These are phyloP conservation scores for Ranitomeya variabilis DNA, from an alignment of 2,113 vertebrate genomes.

Conservation along the genomic window DNA sequence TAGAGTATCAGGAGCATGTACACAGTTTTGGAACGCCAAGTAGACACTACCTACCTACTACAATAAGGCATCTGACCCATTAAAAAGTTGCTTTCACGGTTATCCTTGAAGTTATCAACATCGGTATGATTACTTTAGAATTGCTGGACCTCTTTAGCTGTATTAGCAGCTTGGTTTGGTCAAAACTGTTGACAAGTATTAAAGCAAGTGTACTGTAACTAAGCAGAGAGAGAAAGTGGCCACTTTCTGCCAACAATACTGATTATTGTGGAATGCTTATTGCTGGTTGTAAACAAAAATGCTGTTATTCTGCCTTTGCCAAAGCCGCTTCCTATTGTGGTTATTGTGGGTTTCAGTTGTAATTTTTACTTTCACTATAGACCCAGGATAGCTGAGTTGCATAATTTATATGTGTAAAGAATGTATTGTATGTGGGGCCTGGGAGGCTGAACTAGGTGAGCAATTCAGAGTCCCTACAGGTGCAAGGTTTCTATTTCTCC, in stretches of 20 bases:
- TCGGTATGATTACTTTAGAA: too few relatives aligned
- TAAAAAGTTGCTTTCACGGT: too few relatives aligned
- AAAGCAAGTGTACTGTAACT: background rate
- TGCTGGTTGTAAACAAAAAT: background rate
- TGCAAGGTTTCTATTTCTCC: background rate
- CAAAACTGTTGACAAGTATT: background rate
- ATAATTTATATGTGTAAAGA: background rate
- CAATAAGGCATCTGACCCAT: too few relatives aligned
- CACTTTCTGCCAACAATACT: background rate
- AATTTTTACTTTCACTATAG: background rate
- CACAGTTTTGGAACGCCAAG: too few relatives aligned
- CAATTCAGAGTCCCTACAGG: background rate
- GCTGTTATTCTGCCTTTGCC: background rate
- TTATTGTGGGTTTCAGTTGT: background rate
- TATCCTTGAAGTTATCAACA: too few relatives aligned
- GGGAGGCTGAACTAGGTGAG: background rate
- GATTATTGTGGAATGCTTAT: conserved; percentile 1
- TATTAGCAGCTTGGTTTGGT: background rate
- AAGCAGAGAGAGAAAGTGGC: background rate
- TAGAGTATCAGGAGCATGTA: too few relatives aligned
- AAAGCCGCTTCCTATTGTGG: conserved; percentile 16
- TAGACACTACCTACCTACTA: too few relatives aligned
- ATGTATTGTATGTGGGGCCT: background rate
- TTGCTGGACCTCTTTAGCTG: background rate
- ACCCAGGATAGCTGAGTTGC: background rate